Percentiles rank a stretch among this genome's conserved stretches.
These are phyloP conservation scores for Protonemura montana DNA, from an alignment of 2,888 invertebrate genomes.

Conservation along the genomic window DNA sequence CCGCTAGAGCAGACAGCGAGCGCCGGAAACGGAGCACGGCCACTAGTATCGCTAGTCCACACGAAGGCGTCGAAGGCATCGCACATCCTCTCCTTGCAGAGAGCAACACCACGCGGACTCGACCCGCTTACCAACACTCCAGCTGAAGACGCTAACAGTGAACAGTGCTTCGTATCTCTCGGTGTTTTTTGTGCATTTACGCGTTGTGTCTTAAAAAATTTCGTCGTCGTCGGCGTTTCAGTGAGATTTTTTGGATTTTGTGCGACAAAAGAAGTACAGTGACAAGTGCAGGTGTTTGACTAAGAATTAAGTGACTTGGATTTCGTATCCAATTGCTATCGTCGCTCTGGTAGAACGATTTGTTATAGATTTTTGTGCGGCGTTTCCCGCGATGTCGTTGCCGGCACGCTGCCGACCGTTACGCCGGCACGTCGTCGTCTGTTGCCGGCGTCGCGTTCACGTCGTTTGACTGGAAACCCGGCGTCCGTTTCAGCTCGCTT, in stretches of 20 bases:
- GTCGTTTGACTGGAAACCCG: not conserved
- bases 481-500: not conserved
- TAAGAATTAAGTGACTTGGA: not conserved
- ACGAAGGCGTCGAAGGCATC: not conserved
- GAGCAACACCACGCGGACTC: no score
- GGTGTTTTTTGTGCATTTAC: no score
- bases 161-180: no score
- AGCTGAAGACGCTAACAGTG: no score
- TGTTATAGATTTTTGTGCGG: not conserved
- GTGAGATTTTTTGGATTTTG: not conserved
- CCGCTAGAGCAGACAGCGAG: constrained; percentile 28
- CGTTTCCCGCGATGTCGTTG: not conserved
- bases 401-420: not conserved
- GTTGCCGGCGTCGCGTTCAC: not conserved
- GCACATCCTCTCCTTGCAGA: no score
- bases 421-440: not conserved
- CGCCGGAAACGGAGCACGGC: not conserved
- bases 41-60: not conserved
- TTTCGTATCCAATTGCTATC: no score
- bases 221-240: not conserved
- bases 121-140: no score
- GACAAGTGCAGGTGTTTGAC: not conserved
- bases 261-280: not conserved
- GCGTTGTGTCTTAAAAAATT: no score
- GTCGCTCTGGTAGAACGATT: not conserved